phyloP scores from a whole-genome alignment of 2,888 invertebrate species.

The Lasioglossum malachurum region DNA sequence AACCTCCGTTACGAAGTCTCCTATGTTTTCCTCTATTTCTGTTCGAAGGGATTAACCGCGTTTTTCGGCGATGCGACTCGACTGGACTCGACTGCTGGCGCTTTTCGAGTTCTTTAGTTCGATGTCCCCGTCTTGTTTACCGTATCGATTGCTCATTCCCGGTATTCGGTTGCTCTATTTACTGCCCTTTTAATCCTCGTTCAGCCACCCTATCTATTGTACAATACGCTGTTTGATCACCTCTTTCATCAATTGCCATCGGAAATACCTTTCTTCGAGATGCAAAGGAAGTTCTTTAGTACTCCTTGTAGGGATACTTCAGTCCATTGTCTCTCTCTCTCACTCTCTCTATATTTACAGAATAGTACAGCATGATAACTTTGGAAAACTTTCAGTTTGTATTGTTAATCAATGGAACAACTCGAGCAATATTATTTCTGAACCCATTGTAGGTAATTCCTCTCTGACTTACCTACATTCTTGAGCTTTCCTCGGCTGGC shows the following conservation, averaged over 20 bases:
- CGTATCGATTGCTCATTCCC: constrained; percentile 19
- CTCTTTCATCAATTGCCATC: not conserved
- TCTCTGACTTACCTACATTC: not conserved
- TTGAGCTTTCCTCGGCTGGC: not conserved
- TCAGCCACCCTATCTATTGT: too few species aligned
- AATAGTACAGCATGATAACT: not conserved
- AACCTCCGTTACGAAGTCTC: not conserved
- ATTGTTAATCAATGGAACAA: not conserved
- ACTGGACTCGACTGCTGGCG: not conserved
- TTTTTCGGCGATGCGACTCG: not conserved
- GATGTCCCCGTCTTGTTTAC: constrained; percentile 17
- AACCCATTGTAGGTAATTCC: constrained; percentile 1
- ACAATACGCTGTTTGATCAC: not conserved
- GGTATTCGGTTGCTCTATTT: constrained; percentile 8
- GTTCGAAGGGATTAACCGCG: not conserved
- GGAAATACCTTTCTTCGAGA: not conserved
- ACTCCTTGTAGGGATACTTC: not conserved
- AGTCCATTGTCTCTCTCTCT: not conserved
- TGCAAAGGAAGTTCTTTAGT: too few species aligned
- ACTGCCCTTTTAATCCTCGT: not conserved
- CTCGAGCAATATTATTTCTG: not conserved
- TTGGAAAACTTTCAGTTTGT: not conserved
- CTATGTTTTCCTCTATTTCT: not conserved
- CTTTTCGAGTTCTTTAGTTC: constrained; percentile 2
- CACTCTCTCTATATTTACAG: not conserved